Evolutionary conservation across 2,113 vertebrate genomes (phyloP), one percentile per base, ranked within the genome.

Genomic region (Xiphophorus couchianus): DNA sequence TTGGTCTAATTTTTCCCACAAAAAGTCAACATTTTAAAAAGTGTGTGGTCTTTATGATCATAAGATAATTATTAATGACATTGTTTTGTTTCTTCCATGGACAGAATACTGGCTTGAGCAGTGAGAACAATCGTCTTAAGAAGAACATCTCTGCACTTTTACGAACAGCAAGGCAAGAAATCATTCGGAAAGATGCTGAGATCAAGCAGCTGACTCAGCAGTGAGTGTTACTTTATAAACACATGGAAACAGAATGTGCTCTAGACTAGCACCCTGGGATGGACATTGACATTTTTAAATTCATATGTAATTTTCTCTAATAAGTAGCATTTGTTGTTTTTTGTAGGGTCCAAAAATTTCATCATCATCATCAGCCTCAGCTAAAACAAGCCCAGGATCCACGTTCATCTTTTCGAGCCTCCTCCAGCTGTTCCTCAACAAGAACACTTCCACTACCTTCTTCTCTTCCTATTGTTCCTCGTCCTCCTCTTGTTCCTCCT

Each of bases 101-200:
- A 83, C 68, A 99, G 98, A 99, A 98, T 86, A 88, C 93, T 22
- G 90, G 91, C 66, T 92, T 99, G 78, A 96, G 94, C 88, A 96
- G 86, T 58, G 96, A 99, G 94, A 99, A 99, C 86, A 90, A 75
- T 27, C 91, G 92, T 65, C 95, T 99, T 54, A 99, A 98, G 91
- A 99, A 97, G 93, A 99, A 99, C 92, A 97, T 99, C 91, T 98
- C 95, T 84, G 95, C 96, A 54, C 96, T 99, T 80, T 94, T 99
- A 76, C 97, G 95, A 93, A 99, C 97, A 3, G 97, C 97, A 25
- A 94, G 95, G 88, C 95, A 96, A 86, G 97, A 99, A 91, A 96
- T 99, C 87, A 93, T 93, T 64, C 95, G 98, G 39, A 98, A 98
- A 87, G 97, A 99, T 89, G 95, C 97, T 71, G 97, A 97, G 93